These are phyloP conservation scores for Liparis tanakae DNA, from an alignment of 2,797 vertebrate genomes.

Conservation along the genomic window DNA sequence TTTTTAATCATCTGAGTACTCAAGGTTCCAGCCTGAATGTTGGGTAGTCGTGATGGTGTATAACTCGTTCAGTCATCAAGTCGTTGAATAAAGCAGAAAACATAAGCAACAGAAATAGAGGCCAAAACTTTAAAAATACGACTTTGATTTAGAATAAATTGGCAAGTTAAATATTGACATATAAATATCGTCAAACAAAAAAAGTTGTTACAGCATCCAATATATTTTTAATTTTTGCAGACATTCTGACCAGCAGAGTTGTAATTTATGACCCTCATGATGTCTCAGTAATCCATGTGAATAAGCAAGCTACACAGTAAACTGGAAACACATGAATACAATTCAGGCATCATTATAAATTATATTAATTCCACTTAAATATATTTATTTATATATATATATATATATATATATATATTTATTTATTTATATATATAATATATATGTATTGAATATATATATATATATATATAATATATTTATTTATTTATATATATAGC, in stretches of 20 bases:
- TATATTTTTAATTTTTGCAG: background rate
- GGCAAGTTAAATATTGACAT: background rate
- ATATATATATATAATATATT: too few relatives aligned
- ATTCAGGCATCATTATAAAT: constrained; percentile 27
- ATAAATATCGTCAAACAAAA: background rate
- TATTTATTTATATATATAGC: too few relatives aligned
- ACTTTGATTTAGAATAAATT: background rate
- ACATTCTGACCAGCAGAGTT: background rate
- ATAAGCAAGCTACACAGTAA: constrained; percentile 13
- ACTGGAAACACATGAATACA: constrained; percentile 34
- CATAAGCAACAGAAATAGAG: background rate
- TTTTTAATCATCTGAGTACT: background rate
- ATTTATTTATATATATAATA: too few relatives aligned
- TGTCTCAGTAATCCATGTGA: constrained; percentile 24
- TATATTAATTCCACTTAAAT: background rate
- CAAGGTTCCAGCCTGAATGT: background rate
- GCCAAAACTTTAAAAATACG: background rate
- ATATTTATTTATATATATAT: too few relatives aligned
- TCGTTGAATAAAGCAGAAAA: background rate
- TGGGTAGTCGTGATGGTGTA: background rate
- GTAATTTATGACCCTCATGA: background rate
- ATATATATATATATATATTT: too few relatives aligned
- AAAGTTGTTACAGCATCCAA: background rate
- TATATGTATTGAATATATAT: too few relatives aligned
- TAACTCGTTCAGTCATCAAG: background rate